A percentile compares a stretch with the other conserved stretches of the same genome.
These are phyloP conservation scores for Parelbella ahira DNA, from an alignment of 2,888 invertebrate species.

Conservation along the genomic window DNA sequence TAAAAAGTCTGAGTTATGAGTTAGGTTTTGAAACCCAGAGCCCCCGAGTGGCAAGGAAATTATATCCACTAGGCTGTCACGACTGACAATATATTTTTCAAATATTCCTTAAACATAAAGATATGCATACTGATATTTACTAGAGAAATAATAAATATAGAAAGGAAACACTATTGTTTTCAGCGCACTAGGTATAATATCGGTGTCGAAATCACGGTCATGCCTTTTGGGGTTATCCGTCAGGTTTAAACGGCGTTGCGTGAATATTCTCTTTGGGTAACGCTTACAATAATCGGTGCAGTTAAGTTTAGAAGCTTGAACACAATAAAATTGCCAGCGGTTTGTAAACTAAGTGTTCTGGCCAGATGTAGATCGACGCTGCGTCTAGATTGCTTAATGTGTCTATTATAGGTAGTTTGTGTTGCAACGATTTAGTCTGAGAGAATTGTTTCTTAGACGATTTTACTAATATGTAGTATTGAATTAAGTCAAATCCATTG, in stretches of 20 bases:
- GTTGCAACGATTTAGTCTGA: slow-evolving; percentile 11
- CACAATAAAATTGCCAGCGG: slow-evolving; percentile 16
- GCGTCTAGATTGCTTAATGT: slow-evolving; percentile 6
- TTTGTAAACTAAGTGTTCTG: slow-evolving; percentile 7
- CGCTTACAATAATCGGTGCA: neutral
- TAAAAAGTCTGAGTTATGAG: too few species aligned
- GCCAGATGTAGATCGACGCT: neutral
- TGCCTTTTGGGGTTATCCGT: neutral
- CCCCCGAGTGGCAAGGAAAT: too few species aligned
- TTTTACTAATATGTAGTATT: too few species aligned
- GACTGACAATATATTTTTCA: too few species aligned
- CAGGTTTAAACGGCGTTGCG: slow-evolving; percentile 1
- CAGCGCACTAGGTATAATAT: too few species aligned
- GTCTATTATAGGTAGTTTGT: slow-evolving; percentile 4
- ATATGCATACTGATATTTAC: too few species aligned
- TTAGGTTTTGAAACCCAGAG: too few species aligned
- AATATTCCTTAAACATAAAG: too few species aligned
- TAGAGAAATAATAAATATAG: too few species aligned
- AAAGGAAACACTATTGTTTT: too few species aligned
- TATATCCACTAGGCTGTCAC: too few species aligned
- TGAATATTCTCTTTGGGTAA: neutral
- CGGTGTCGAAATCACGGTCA: slow-evolving; percentile 5
- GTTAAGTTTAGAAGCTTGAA: slow-evolving; percentile 2
- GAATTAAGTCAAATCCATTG: too few species aligned
- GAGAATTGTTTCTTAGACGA: neutral